A percentile compares a stretch with the other conserved stretches of the same genome.
Evolutionary conservation across 2,797 vertebrate genomes (phyloP).

Genomic region (Halcyon smyrnensis): DNA sequence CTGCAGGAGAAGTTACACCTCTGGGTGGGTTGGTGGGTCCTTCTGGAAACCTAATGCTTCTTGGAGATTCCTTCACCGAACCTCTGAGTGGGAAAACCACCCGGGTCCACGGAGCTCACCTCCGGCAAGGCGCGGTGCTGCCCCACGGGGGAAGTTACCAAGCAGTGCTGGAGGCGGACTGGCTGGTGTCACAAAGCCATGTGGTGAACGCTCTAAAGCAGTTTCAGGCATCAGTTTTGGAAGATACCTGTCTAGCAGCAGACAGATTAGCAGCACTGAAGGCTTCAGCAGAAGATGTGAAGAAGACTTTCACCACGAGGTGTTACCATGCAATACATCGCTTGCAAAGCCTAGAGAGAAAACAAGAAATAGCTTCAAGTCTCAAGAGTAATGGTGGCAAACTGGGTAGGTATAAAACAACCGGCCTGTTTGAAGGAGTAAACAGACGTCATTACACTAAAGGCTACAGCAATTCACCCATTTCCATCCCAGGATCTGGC

Average conservation of each 20-base stretch:
- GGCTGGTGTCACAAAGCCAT: constrained; percentile 77
- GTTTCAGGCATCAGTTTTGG: constrained; percentile 68
- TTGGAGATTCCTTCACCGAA: constrained; percentile 85
- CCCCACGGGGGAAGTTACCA: constrained; percentile 84
- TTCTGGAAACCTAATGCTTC: constrained; percentile 60
- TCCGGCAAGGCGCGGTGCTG: constrained; percentile 69
- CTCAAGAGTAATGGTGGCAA: constrained; percentile 79
- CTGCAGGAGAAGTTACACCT: constrained; percentile 84
- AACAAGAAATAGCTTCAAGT: constrained; percentile 71
- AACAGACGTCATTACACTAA: background rate
- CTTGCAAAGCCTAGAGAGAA: constrained; percentile 77
- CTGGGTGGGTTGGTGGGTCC: constrained; percentile 81
- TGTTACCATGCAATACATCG: constrained; percentile 80
- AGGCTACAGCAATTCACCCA: background rate
- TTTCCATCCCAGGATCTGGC: background rate
- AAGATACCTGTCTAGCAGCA: constrained; percentile 32
- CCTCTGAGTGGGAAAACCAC: constrained; percentile 83
- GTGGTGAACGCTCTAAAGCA: constrained; percentile 74
- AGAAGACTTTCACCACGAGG: constrained; percentile 74
- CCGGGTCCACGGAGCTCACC: constrained; percentile 79
- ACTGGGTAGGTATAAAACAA: constrained; percentile 74
- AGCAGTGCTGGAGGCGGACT: constrained; percentile 81
- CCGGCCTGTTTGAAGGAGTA: background rate
- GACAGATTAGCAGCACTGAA: constrained; percentile 56
- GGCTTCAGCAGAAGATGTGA: constrained; percentile 74